Evolutionary conservation across 2,888 invertebrate genomes (phyloP).

Genomic region (Dorcus parallelipipedus): DNA sequence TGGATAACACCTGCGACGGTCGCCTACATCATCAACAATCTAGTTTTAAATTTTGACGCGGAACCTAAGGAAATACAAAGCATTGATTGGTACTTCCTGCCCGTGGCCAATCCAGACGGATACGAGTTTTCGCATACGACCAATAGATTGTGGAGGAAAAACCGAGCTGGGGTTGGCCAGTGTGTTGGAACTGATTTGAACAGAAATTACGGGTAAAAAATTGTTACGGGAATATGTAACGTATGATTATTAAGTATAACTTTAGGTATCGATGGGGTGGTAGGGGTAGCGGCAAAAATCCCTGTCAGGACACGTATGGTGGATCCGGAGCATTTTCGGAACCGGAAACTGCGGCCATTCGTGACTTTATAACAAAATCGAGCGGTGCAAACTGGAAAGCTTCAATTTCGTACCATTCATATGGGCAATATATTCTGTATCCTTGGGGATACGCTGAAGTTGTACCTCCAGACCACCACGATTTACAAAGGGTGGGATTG

Average conservation of each 20-base stretch:
- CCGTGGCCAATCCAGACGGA: conserved; percentile 80
- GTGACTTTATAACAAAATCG: conserved; percentile 50
- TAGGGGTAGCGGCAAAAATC: conserved; percentile 77
- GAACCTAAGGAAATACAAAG: conserved; percentile 64
- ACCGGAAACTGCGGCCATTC: conserved; percentile 73
- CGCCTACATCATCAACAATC: conserved; percentile 69
- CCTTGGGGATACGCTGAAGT: conserved; percentile 82
- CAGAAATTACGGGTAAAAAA: conserved; percentile 72
- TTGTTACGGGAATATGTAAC: conserved; percentile 23
- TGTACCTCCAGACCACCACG: conserved; percentile 66
- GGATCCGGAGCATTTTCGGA: conserved; percentile 82
- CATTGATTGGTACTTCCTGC: conserved; percentile 78
- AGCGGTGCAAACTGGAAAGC: conserved; percentile 60
- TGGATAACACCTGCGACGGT: conserved; percentile 83
- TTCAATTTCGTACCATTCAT: conserved; percentile 78
- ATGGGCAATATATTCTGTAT: conserved; percentile 80
- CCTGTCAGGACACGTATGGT: conserved; percentile 78
- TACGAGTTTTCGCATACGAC: conserved; percentile 81
- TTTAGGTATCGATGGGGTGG: conserved; percentile 78
- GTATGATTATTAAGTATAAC: conserved; percentile 38
- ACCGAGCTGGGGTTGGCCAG: conserved; percentile 58
- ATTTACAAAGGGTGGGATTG: conserved; percentile 67
- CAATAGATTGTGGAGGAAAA: conserved; percentile 83
- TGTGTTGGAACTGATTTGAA: conserved; percentile 81
- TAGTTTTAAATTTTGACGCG: conserved; percentile 65